A percentile compares a stretch with the other conserved stretches of the same genome.
These are phyloP conservation scores for Aviceda subcristata DNA, from an alignment of 2,113 vertebrate species.

Conservation along the genomic window DNA sequence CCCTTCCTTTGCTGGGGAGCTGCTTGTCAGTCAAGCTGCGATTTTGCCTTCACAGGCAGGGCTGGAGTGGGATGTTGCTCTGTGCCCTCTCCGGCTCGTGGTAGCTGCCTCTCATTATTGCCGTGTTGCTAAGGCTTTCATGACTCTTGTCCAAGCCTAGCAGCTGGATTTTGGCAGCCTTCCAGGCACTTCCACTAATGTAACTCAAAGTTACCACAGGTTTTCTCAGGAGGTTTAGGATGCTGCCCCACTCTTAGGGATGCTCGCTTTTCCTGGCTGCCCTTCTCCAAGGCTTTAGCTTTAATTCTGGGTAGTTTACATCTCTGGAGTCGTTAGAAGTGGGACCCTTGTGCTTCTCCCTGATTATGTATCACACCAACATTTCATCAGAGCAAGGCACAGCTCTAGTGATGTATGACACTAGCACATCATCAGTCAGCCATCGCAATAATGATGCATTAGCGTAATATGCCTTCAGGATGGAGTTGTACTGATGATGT, in stretches of 20 bases:
- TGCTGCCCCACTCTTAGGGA: neutral
- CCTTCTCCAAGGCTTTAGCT: neutral
- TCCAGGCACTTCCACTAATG: slow-evolving; percentile 51
- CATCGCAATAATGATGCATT: slow-evolving; percentile 67
- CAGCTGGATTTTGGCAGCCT: slow-evolving; percentile 46
- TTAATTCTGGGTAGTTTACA: slow-evolving; percentile 31
- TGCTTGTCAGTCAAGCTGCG: neutral
- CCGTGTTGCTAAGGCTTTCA: neutral
- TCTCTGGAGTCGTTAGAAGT: neutral
- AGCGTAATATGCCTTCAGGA: slow-evolving; percentile 66
- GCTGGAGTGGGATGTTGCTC: neutral
- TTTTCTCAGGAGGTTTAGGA: slow-evolving; percentile 37
- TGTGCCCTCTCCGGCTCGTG: neutral
- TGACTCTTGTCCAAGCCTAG: slow-evolving; percentile 21
- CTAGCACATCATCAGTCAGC: slow-evolving; percentile 51
- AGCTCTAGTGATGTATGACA: slow-evolving; percentile 62
- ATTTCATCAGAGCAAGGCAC: neutral
- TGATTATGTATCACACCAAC: slow-evolving; percentile 47
- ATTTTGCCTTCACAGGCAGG: neutral
- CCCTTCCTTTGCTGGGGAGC: neutral
- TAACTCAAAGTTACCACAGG: neutral
- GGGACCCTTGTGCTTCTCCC: neutral
- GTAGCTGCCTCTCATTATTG: neutral
- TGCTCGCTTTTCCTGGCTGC: neutral
- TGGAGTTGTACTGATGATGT: slow-evolving; percentile 62